Base-by-base conservation (phyloP, 1,140 invertebrate genomes). In the Solen grandis region DNA sequence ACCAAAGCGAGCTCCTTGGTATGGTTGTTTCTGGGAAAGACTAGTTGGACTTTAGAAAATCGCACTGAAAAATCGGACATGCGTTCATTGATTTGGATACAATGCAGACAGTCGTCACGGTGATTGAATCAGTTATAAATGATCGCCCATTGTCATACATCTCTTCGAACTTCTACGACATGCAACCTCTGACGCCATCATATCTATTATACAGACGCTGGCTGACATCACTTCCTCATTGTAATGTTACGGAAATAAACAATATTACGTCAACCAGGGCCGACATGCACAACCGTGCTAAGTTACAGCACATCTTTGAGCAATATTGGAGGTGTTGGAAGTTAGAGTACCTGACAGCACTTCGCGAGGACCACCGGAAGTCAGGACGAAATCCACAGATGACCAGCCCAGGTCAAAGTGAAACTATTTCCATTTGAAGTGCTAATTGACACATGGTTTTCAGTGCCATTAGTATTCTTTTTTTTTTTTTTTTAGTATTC, bases 241-340 rank as follows among this genome's bases (percentile, higher is more conserved):
- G 19, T 25, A 14, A 46, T 16, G 52, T 38, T 50, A 27, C 66
- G 19, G 31, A 54, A 54, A 54, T n/a, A n/a, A n/a, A n/a, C n/a
- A n/a, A n/a, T n/a, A n/a, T n/a, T n/a, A n/a, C n/a, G n/a, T n/a
- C n/a, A n/a, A 63, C 60, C 60, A 5, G 27, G 35, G 29, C 4
- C 4, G 33, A 63, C 60, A 63, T 63, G 27, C 33, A 19, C 19
- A 60, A 76, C 31, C 41, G 46, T 13, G 35, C 38, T 2, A 70
- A 27, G 41, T 10, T 27, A 41, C 59, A 70, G 59, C 35, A 59
- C 5, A 22, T 69, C 2, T 60, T 69, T 33, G 5, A 60, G 36
- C 63, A 69, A 25, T 79, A 69, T 35, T 35, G 76, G 33, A 35
- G n/a, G 22, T 16, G 76, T 22, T 79, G 65, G 76, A 59, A 41